These are phyloP conservation scores for Bimastos eiseni DNA, from an alignment of 2,888 invertebrate genomes.

Conservation along the genomic window DNA sequence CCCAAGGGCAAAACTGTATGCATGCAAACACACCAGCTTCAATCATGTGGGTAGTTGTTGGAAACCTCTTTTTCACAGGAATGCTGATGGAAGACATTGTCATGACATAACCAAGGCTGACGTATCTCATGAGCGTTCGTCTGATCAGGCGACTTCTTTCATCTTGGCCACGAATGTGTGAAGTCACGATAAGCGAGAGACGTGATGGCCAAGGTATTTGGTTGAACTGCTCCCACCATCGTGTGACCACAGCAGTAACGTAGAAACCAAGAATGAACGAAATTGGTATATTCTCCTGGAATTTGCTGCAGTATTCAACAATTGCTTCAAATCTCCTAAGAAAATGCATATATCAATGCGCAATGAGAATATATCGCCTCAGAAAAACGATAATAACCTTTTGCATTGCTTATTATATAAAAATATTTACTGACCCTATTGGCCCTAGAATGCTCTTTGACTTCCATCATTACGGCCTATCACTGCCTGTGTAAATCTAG, in stretches of 20 bases:
- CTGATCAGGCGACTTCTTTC: conserved; percentile 68
- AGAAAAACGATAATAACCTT: too few relatives aligned
- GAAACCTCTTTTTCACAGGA: conserved; percentile 68
- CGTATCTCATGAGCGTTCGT: conserved; percentile 69
- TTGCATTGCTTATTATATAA: too few relatives aligned
- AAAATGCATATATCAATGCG: neutral
- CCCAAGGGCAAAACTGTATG: conserved; percentile 32
- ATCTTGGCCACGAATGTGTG: conserved; percentile 67
- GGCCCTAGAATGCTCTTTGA: too few relatives aligned
- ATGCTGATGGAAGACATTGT: conserved; percentile 70
- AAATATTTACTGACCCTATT: too few relatives aligned
- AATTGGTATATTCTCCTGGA: conserved; percentile 85
- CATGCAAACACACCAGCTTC: conserved; percentile 56
- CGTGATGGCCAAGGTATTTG: conserved; percentile 78
- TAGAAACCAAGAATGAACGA: conserved; percentile 93
- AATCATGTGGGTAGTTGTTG: conserved; percentile 63
- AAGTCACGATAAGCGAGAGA: conserved; percentile 70
- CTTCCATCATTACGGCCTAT: too few relatives aligned
- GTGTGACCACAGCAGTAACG: conserved; percentile 86
- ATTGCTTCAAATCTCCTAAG: conserved; percentile 74
- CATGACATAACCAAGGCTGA: conserved; percentile 64
- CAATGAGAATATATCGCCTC: too few relatives aligned
- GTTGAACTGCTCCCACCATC: conserved; percentile 72
- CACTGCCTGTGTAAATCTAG: too few relatives aligned
- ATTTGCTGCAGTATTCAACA: conserved; percentile 81